Base-by-base conservation (phyloP, 2,797 vertebrate species). In the Enteromius thamalakanensis region DNA sequence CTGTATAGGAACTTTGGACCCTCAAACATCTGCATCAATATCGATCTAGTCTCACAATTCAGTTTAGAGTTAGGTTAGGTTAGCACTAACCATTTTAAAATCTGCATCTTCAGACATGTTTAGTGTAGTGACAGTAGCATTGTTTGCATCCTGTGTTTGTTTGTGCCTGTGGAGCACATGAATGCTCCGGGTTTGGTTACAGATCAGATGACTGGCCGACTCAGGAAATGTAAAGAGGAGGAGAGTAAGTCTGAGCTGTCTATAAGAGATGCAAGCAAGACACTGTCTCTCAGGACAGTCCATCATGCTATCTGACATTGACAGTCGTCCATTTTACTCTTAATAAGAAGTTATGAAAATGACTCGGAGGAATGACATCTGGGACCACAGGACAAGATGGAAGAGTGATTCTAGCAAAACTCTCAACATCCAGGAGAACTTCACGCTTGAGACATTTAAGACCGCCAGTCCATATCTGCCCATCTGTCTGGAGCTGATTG, bases 101-200 rank as follows among this genome's bases (percentile, higher is more conserved):
- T 62, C 6, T 19, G 14, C 29, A n/a, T 49, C 4, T 87, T 72
- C 34, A n/a, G 53, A 55, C 23, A 47, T 68, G 29, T 49, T 84
- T 32, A 26, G 42, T 65, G 45, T 71, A 32, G 60, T 64, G 14
- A 72, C 55, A 23, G 53, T 62, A 76, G 21, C 47, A 65, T 77
- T 72, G 72, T 21, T 65, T 70, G 6, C 19, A 67, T 74, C 49
- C 49, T 60, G 67, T 79, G 75, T 81, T 79, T 55, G 84, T 84
- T 84, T 85, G 72, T 81, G 62, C 85, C 86, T 64, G 80, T 83
- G 87, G 84, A 86, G 88, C 76, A 84, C 83, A 82, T 85, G 83
- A 87, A 89, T 85, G 89, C 78, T 23, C 19, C 68, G 84, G 91
- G 76, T 93, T 87, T 76, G 80, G 91, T 94, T 94, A 94, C 92